Base-by-base conservation (phyloP, 2,113 vertebrate species). In the Condylura cristata region DNA sequence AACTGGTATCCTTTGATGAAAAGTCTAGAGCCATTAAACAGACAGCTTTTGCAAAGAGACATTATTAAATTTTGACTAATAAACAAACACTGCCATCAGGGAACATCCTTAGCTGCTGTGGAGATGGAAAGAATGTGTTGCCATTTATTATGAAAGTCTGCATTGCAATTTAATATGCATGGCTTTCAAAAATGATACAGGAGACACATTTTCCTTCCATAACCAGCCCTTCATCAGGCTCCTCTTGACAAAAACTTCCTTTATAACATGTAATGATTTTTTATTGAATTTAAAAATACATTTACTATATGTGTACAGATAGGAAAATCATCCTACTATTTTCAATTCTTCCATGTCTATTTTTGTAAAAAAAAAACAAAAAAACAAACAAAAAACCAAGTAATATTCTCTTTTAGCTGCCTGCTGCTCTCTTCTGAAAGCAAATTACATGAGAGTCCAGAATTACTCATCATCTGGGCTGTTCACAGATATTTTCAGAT, bases 141-240 rank as follows among this genome's bases (percentile, higher is more conserved):
- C 26, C 14, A n/a, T 44, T 56, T 58, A 60, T 32, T 12, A 71
- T 60, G 14, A 75, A 96, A 88, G 41, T 66, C 22, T 60, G 12
- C 10, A 81, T 17, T 26, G 5, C 18, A 61, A 8, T 32, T 91
- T 5, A 44, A 11, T 39, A 46, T 10, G 0, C 0, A 0, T 28
- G 7, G n/a, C 32, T 80, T 60, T 37, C 7, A 44, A 58, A 68
- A 66, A 3, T 61, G 46, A 51, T 34, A 20, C 1, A 61, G 20
- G 9, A 61, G 51, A 20, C 8, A n/a, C 6, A 20, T 0, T 8
- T 28, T 22, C 1, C 9, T 17, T 7, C 8, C 8, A 58, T 0
- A 53, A n/a, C 65, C 37, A 71, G 22, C 7, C 4, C 7, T 58
- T 24, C 0, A 53, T 48, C 4, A 46, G 3, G 46, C 14, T 81